Evolutionary conservation across 2,888 invertebrate genomes (phyloP).

Genomic region (Rhingia rostrata): DNA sequence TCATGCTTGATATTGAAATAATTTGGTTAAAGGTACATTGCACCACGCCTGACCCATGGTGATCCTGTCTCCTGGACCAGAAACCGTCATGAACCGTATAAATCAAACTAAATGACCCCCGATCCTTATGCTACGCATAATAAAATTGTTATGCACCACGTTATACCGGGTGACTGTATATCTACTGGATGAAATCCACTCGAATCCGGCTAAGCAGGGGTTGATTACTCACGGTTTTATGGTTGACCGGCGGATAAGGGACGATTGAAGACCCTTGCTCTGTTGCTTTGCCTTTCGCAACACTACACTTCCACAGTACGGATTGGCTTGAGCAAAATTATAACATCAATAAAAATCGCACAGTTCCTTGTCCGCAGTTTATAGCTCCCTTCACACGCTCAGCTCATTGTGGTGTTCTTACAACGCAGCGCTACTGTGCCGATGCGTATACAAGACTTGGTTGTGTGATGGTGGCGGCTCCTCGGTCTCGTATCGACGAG

Average conservation of each 20-base stretch:
- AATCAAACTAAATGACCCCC: slow-evolving; percentile 68
- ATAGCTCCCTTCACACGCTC: slow-evolving; percentile 32
- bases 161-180: slow-evolving; percentile 37
- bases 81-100: slow-evolving; percentile 50
- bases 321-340: slow-evolving; percentile 35
- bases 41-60: slow-evolving; percentile 57
- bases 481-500: slow-evolving; percentile 65
- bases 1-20: slow-evolving; percentile 68
- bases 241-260: slow-evolving; percentile 17
- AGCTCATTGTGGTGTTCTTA: neutral
- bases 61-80: neutral
- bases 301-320: neutral
- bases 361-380: slow-evolving; percentile 51
- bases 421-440: slow-evolving; percentile 12
- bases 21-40: slow-evolving; percentile 54
- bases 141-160: slow-evolving; percentile 69
- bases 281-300: slow-evolving; percentile 9
- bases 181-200: slow-evolving; percentile 29
- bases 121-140: slow-evolving; percentile 59
- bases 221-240: slow-evolving; percentile 47
- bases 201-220: slow-evolving; percentile 39
- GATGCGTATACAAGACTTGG: neutral
- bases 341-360: slow-evolving; percentile 63
- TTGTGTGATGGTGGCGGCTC: slow-evolving; percentile 23
- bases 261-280: slow-evolving; percentile 33